Percentiles rank a stretch among this genome's conserved stretches.
phyloP scores from a whole-genome alignment of 1,140 invertebrate genomes.

The Chelonus insularis region DNA sequence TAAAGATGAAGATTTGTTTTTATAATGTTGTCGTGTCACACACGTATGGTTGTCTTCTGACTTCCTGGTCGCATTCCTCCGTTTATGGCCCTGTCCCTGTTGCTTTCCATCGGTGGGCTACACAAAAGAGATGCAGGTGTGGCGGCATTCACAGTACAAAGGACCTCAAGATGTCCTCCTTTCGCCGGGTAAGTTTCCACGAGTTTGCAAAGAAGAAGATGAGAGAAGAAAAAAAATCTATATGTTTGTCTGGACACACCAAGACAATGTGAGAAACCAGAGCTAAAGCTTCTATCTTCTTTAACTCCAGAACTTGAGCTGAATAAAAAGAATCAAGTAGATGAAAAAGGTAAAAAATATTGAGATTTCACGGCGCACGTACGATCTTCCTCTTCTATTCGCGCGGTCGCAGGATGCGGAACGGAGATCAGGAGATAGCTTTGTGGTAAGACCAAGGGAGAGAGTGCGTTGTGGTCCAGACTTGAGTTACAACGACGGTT shows the following conservation, averaged over 20 bases:
- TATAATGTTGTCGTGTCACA: background rate
- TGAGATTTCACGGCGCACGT: constrained; percentile 17
- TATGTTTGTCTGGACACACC: constrained; percentile 10
- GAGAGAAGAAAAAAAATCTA: constrained; percentile 4
- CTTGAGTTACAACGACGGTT: constrained; percentile 20
- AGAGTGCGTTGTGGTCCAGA: constrained; percentile 16
- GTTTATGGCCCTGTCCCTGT: constrained; percentile 16
- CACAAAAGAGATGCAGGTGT: constrained; percentile 11
- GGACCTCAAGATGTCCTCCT: constrained; percentile 1
- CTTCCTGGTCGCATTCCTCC: constrained; percentile 22
- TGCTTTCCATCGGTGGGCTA: constrained; percentile 2
- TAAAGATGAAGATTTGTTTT: constrained; percentile 16
- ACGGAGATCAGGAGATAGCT: constrained; percentile 21
- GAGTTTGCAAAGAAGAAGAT: background rate
- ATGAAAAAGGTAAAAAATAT: background rate
- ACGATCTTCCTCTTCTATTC: constrained; percentile 23
- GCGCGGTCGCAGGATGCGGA: constrained; percentile 18
- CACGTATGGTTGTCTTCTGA: constrained; percentile 9
- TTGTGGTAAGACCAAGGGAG: constrained; percentile 5
- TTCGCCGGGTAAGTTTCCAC: background rate
- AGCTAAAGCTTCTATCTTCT: constrained; percentile 8
- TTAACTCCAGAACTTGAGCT: background rate
- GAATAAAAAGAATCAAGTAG: background rate
- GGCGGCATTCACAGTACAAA: constrained; percentile 12
- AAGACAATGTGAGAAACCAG: constrained; percentile 22